Percentiles rank a stretch among this genome's conserved stretches.
Evolutionary conservation across 2,888 invertebrate genomes (phyloP).

Genomic region (Cephus pygmeus): DNA sequence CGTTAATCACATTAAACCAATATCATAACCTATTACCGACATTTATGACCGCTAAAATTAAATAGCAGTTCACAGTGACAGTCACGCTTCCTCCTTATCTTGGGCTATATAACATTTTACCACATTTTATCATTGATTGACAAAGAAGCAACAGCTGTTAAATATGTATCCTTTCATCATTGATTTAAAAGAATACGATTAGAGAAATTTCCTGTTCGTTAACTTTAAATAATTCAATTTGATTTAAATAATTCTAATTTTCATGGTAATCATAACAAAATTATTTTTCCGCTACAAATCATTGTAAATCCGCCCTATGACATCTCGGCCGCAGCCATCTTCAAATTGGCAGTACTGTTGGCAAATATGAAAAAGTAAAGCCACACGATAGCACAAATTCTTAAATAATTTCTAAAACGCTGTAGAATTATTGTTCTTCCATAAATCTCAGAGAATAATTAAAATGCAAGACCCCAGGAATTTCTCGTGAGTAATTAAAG

Average conservation of each 20-base stretch:
- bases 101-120: background rate
- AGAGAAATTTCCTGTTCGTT: background rate
- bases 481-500: no score
- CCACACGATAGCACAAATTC: no score
- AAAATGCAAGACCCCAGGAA: no score
- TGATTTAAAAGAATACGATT: background rate
- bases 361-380: no score
- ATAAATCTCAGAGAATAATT: no score
- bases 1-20: background rate
- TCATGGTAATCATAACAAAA: background rate
- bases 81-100: background rate
- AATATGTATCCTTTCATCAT: background rate
- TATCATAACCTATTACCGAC: background rate
- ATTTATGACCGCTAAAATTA: background rate
- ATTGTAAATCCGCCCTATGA: background rate
- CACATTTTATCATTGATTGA: no score
- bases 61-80: background rate
- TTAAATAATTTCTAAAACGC: no score
- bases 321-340: background rate
- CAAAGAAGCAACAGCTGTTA: no score
- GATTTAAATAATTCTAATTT: background rate
- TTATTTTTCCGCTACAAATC: background rate
- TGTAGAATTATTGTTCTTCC: no score
- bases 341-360: background rate
- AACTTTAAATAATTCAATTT: background rate